These are phyloP conservation scores for Myrmecobius fasciatus DNA, from an alignment of 2,113 vertebrate genomes.

Conservation along the genomic window DNA sequence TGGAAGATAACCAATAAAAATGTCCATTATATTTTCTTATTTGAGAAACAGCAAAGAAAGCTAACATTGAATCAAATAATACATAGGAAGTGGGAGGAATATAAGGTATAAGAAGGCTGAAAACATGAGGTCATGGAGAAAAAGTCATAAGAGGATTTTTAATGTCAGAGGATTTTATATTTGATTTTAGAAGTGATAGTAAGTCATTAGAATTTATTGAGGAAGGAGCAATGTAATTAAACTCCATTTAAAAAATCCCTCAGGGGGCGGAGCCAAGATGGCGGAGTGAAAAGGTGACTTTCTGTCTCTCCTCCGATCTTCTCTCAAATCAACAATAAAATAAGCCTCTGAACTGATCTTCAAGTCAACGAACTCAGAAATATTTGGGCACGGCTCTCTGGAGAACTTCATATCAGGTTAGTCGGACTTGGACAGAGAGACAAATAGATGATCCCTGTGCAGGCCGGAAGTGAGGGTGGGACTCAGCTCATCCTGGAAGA, in stretches of 20 bases:
- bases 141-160: background rate
- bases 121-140: background rate
- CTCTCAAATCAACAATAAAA: too few species aligned
- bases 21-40: background rate
- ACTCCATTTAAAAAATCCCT: background rate
- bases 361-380: too few species aligned
- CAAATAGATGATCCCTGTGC: too few species aligned
- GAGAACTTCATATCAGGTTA: too few species aligned
- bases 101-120: background rate
- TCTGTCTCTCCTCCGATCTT: too few species aligned
- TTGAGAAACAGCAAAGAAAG: background rate
- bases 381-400: too few species aligned
- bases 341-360: too few species aligned
- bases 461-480: too few species aligned
- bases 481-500: too few species aligned
- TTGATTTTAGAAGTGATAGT: background rate
- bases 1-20: background rate
- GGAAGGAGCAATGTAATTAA: background rate
- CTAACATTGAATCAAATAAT: background rate
- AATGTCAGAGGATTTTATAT: background rate
- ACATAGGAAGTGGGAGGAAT: background rate
- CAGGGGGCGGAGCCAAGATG: too few species aligned
- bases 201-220: background rate
- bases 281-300: too few species aligned
- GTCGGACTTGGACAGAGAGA: too few species aligned